Conservation (phyloP, 53 echinoderm and acorn worm species). For the Patiria pectinifera region DNA sequence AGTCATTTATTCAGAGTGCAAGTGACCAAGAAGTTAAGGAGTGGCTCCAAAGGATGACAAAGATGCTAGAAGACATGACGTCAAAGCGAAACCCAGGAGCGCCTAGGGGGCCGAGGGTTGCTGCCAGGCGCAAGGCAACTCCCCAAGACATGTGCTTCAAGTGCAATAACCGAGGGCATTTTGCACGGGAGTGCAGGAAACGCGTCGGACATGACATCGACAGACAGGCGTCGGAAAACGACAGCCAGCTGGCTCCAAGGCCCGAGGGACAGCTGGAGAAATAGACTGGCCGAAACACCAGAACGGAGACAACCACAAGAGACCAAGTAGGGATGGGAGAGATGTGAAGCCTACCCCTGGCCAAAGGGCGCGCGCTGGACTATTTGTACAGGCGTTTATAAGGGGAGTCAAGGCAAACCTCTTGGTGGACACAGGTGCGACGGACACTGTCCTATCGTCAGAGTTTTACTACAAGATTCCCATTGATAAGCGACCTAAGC, state of each 20-base stretch:
- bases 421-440: conserved; percentile 59
- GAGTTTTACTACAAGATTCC: conserved; percentile 44
- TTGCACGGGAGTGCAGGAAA: background rate
- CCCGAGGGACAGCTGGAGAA: conserved; percentile 54
- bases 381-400: conserved; percentile 20
- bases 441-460: conserved; percentile 59
- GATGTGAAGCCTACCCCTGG: background rate
- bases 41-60: background rate
- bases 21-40: background rate
- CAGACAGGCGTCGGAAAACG: conserved; percentile 28
- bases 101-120: no score
- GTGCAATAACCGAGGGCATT: conserved; percentile 3
- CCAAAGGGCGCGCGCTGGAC: conserved; percentile 6
- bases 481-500: conserved; percentile 29
- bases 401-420: conserved; percentile 43
- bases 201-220: background rate
- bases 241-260: conserved; percentile 31
- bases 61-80: background rate
- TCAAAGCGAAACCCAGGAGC: no score
- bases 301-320: background rate
- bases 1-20: no score
- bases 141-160: no score
- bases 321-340: background rate
- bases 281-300: conserved; percentile 5
- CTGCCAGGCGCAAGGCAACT: no score